Evolutionary conservation across 2,797 vertebrate species (phyloP).

Genomic region (Gobio occitaniae): DNA sequence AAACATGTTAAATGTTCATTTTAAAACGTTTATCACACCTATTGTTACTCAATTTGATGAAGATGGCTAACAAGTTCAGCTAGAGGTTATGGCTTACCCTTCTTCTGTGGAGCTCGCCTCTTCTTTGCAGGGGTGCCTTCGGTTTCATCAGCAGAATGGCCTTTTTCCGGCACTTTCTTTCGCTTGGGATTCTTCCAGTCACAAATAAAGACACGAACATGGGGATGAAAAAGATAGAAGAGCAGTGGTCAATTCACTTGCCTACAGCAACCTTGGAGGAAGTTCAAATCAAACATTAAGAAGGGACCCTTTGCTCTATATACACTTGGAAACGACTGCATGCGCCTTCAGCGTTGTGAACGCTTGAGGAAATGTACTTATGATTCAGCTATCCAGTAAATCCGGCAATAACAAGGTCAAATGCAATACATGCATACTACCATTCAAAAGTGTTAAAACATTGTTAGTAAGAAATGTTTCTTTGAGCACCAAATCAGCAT

Average conservation of each 20-base stretch:
- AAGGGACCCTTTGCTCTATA: conserved; percentile 42
- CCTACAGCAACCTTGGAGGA: conserved; percentile 51
- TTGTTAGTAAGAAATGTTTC: not conserved
- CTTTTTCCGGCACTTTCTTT: conserved; percentile 62
- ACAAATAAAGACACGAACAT: conserved; percentile 16
- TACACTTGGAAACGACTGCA: conserved; percentile 49
- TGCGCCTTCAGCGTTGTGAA: conserved; percentile 34
- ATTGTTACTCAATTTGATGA: not conserved
- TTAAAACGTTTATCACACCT: not conserved
- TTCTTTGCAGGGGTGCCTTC: conserved; percentile 68
- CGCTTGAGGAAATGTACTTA: conserved; percentile 60
- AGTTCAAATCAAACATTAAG: conserved; percentile 53
- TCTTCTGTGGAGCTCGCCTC: conserved; percentile 61
- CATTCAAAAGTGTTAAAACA: not conserved
- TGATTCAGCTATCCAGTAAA: conserved; percentile 41
- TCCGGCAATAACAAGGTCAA: not conserved
- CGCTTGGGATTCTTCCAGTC: conserved; percentile 69
- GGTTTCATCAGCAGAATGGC: conserved; percentile 51
- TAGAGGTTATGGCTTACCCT: conserved; percentile 59
- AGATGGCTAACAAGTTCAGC: not conserved
- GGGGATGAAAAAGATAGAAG: not conserved
- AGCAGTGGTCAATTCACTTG: conserved; percentile 48
- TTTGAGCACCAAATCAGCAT: not conserved
- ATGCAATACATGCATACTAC: not conserved
- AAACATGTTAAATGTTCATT: conserved; percentile 19